A percentile compares a stretch with the other conserved stretches of the same genome.
These are phyloP conservation scores for Acronicta alni DNA, from an alignment of 2,888 invertebrate species.

Conservation along the genomic window DNA sequence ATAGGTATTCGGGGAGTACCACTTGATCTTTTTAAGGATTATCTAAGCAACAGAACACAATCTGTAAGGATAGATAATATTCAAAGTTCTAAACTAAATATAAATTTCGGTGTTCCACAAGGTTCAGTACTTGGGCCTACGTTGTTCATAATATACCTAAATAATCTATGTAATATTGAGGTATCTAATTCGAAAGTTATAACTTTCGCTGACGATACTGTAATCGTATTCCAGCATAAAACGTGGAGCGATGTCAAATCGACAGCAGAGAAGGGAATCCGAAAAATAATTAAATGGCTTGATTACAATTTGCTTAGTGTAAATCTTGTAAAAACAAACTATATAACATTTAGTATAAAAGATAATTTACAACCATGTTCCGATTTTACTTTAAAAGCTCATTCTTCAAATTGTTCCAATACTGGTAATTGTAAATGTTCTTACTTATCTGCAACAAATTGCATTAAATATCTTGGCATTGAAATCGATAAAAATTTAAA, in stretches of 20 bases:
- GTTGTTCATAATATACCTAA: slow-evolving; percentile 8
- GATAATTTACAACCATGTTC: slow-evolving; percentile 6
- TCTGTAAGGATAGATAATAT: slow-evolving; percentile 6
- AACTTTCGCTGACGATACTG: slow-evolving; percentile 14
- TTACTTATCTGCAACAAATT: slow-evolving; percentile 1
- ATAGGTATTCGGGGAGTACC: slow-evolving; percentile 9
- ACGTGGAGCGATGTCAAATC: slow-evolving; percentile 9
- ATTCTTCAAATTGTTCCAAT: neutral
- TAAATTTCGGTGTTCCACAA: slow-evolving; percentile 8
- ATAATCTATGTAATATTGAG: slow-evolving; percentile 9
- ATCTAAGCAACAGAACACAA: slow-evolving; percentile 9
- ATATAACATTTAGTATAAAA: slow-evolving; percentile 7
- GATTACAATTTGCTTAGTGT: slow-evolving; percentile 12
- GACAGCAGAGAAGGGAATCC: slow-evolving; percentile 7
- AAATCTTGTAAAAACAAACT: slow-evolving; percentile 10
- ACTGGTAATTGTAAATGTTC: neutral
- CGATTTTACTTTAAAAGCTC: slow-evolving; percentile 7
- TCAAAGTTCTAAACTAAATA: neutral
- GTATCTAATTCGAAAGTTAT: slow-evolving; percentile 5
- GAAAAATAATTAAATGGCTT: slow-evolving; percentile 12
- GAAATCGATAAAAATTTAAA: slow-evolving; percentile 4
- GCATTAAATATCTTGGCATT: slow-evolving; percentile 6
- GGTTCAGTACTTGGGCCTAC: slow-evolving; percentile 13
- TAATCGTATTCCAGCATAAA: slow-evolving; percentile 8
- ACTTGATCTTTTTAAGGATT: slow-evolving; percentile 6